These are phyloP conservation scores for Leptopilina drosophilae DNA, from an alignment of 2,888 invertebrate genomes.

Conservation along the genomic window DNA sequence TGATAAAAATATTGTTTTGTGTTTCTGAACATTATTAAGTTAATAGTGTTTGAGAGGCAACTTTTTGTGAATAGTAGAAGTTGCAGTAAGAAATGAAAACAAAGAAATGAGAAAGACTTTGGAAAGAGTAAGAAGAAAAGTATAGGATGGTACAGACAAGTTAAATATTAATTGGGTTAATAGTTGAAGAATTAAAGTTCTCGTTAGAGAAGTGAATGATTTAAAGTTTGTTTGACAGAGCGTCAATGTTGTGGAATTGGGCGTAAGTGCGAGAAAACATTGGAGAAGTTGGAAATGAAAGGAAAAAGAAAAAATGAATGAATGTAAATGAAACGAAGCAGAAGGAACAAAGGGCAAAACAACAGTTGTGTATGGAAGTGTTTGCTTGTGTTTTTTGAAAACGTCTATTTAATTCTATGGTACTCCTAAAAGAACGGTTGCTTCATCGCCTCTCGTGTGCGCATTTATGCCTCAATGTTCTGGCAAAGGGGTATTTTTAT, in stretches of 20 bases:
- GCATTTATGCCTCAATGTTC: slow-evolving; percentile 31
- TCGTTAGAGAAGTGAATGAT: no score
- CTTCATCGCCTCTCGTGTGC: slow-evolving; percentile 23
- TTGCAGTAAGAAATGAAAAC: no score
- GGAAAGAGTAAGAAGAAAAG: no score
- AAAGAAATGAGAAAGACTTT: no score
- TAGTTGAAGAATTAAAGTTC: no score
- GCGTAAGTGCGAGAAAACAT: not conserved
- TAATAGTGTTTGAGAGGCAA: no score
- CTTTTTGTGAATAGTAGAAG: no score
- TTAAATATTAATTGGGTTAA: no score
- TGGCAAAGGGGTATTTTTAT: slow-evolving; percentile 54
- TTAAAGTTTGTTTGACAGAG: no score
- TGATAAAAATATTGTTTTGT: no score
- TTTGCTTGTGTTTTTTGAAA: slow-evolving; percentile 61
- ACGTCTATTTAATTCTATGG: slow-evolving; percentile 61
- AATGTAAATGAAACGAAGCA: not conserved
- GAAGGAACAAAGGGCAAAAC: slow-evolving; percentile 23
- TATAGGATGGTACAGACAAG: no score
- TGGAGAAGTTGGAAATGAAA: not conserved
- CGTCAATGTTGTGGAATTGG: not conserved
- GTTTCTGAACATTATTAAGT: no score
- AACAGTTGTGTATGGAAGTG: slow-evolving; percentile 10
- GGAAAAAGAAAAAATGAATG: slow-evolving; percentile 16
- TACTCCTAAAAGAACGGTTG: slow-evolving; percentile 46